Evolutionary conservation across 2,888 invertebrate genomes (phyloP).

Genomic region (Tetragonisca angustula): DNA sequence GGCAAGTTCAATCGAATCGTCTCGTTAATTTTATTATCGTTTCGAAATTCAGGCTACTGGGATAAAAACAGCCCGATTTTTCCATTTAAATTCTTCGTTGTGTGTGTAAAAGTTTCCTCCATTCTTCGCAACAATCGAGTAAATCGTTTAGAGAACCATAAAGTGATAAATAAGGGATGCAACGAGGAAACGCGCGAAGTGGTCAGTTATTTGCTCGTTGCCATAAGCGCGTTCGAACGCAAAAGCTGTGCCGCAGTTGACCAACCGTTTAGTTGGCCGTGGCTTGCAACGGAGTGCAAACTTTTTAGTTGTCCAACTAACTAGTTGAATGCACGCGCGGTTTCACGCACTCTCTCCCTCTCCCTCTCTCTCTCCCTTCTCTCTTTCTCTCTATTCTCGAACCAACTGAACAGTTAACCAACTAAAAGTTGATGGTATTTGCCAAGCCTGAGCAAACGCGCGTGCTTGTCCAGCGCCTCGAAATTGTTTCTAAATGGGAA

Average conservation of each 20-base stretch:
- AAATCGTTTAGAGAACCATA: neutral
- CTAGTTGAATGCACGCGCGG: slow-evolving; percentile 38
- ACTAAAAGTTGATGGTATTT: slow-evolving; percentile 39
- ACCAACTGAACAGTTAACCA: slow-evolving; percentile 37
- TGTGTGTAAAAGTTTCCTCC: no score
- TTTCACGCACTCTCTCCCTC: neutral
- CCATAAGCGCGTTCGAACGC: slow-evolving; percentile 23
- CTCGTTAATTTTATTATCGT: neutral
- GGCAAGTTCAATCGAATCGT: neutral
- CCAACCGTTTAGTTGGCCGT: slow-evolving; percentile 47
- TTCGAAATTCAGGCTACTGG: neutral
- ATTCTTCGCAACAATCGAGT: neutral
- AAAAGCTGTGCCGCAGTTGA: slow-evolving; percentile 35
- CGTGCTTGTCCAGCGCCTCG: neutral
- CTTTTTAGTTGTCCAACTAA: slow-evolving; percentile 49
- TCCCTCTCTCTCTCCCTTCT: neutral
- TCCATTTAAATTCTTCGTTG: neutral
- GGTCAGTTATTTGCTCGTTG: slow-evolving; percentile 14
- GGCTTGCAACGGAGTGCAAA: slow-evolving; percentile 46
- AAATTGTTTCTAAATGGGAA: slow-evolving; percentile 29
- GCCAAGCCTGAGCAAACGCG: slow-evolving; percentile 25
- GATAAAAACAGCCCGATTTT: neutral
- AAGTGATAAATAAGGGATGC: neutral
- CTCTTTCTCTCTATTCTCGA: neutral
- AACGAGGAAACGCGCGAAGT: neutral